phyloP scores from a whole-genome alignment of 2,797 vertebrate species.

The Crypturellus tataupa region DNA sequence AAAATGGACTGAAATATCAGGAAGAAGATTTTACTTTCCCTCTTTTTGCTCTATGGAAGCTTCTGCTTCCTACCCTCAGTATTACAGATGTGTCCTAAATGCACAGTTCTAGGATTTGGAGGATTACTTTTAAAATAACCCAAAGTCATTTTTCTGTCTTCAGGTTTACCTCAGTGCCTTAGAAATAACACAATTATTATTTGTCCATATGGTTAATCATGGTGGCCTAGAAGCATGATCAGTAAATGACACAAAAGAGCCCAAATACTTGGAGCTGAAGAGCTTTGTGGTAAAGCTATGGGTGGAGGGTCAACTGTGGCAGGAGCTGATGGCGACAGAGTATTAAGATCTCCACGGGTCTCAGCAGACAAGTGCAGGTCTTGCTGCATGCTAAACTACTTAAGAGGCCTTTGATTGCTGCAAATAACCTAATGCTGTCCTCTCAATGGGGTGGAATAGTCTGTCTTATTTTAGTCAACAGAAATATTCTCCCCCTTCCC shows the following conservation, averaged over 20 bases:
- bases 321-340: background rate
- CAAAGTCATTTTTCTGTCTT: constrained; percentile 7
- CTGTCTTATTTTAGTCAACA: background rate
- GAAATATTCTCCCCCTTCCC: too few relatives aligned
- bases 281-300: background rate
- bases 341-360: background rate
- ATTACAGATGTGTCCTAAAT: background rate
- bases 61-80: background rate
- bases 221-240: background rate
- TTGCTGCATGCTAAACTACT: background rate
- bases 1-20: background rate
- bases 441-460: background rate
- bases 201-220: background rate
- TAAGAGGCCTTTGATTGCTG: background rate
- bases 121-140: background rate
- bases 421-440: background rate
- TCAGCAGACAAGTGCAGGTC: background rate
- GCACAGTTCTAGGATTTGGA: background rate
- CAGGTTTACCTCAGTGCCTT: background rate
- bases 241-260: constrained; percentile 23
- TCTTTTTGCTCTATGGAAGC: background rate
- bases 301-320: background rate
- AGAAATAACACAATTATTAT: background rate
- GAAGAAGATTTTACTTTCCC: background rate
- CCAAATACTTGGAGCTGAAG: background rate